Evolutionary conservation across 2,797 vertebrate genomes (phyloP), one percentile per base, ranked within the genome.

Genomic region (Psittacula echo): DNA sequence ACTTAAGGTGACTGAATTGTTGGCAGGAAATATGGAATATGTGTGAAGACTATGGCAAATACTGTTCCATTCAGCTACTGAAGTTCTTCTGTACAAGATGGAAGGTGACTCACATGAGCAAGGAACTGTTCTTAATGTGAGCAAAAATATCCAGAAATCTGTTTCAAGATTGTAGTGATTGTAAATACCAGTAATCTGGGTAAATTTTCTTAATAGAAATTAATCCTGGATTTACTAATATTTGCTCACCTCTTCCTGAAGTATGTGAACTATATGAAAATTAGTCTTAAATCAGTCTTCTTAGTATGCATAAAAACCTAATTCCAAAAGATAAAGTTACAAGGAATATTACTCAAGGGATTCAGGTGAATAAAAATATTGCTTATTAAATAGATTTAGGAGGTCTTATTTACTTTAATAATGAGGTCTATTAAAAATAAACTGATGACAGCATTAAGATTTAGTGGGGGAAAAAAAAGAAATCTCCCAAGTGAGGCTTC

Each of bases 91-190:
- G 11, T 51, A 37, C 9, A 68, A 68, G 48, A 32, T 13, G 7
- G 30, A 65, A 77, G 15, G 5, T 48, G 34, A 60, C 6, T 45
- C 5, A 19, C 0, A 0, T 64, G 21, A 80, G 32, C 19, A 50
- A 66, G 30, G 66, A 73, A 71, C 53, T 81, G 13, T 72, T 66
- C 39, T 68, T 85, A 61, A 41, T 51, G 8, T 78, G 17, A 84
- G 15, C 2, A 26, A 72, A 75, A 74, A 39, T 13, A 4, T 21
- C 22, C 10, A 80, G n/a, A 78, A 76, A 41, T n/a, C 7, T 56
- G 6, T 54, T 83, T 62, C 21, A 11, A 78, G 47, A 41, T 54
- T 8, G 2, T 37, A 54, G 9, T 61, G 66, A 29, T 45, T 60
- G 85, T 75, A 94, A 90, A 72, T 67, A 48, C 22, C 3, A 8